phyloP scores from a whole-genome alignment of 2,797 vertebrate genomes.

The Prionace glauca region DNA sequence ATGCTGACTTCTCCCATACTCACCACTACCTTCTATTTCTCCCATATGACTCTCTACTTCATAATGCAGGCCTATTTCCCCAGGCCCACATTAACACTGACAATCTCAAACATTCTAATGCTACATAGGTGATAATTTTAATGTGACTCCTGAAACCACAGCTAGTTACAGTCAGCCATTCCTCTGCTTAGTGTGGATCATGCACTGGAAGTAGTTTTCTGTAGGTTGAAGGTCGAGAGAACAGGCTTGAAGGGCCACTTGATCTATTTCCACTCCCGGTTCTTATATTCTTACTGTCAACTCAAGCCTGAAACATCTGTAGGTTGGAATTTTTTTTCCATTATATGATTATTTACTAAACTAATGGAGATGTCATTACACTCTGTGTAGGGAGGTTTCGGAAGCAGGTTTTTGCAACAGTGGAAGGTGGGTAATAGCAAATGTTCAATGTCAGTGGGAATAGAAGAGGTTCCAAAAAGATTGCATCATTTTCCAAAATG shows the following conservation, averaged over 20 bases:
- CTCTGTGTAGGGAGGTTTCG: neutral
- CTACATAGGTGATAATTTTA: neutral
- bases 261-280: too few species aligned
- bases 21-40: too few species aligned
- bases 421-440: neutral
- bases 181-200: neutral
- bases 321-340: neutral
- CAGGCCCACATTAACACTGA: too few species aligned
- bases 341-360: neutral
- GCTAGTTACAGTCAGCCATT: neutral
- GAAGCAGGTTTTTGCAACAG: neutral
- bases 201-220: neutral
- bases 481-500: neutral
- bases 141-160: neutral
- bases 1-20: too few species aligned
- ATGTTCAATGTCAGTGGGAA: neutral
- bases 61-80: too few species aligned
- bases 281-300: neutral
- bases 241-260: too few species aligned
- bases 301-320: neutral
- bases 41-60: too few species aligned
- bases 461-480: neutral
- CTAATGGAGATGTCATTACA: neutral
- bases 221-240: too few species aligned
- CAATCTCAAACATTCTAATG: too few species aligned